Percentiles rank a stretch among this genome's conserved stretches.
phyloP scores from a whole-genome alignment of 1,140 invertebrate genomes.

The Musca domestica region DNA sequence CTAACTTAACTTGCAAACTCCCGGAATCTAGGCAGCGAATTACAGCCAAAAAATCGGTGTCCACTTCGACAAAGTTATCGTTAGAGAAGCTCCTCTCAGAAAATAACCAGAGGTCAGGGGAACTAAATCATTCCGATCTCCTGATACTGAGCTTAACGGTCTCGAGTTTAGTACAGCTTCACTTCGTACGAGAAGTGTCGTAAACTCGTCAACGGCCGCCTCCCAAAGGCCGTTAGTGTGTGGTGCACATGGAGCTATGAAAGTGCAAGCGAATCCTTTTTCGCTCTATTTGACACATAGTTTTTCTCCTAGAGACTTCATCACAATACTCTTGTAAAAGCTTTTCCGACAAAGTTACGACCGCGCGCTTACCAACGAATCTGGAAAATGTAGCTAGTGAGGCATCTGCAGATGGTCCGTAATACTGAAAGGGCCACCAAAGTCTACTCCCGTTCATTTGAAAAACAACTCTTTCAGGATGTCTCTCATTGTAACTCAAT shows the following conservation, averaged over 20 bases:
- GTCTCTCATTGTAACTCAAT: neutral
- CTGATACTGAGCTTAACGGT: neutral
- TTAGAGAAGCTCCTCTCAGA: neutral
- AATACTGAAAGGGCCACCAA: conserved; percentile 24
- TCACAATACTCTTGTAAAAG: neutral
- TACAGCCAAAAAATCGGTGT: too few relatives aligned
- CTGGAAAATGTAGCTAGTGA: neutral
- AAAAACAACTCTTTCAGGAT: conserved; percentile 3
- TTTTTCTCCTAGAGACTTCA: neutral
- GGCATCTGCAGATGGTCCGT: neutral
- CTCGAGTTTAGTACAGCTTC: conserved; percentile 14
- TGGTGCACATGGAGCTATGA: neutral
- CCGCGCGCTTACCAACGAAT: conserved; percentile 27
- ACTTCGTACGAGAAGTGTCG: neutral
- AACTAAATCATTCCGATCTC: neutral
- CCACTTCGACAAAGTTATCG: too few relatives aligned
- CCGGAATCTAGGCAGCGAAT: too few relatives aligned
- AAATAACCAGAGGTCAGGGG: conserved; percentile 10
- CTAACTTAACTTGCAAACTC: too few relatives aligned
- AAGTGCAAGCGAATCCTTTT: neutral
- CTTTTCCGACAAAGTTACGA: conserved; percentile 40
- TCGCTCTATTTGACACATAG: neutral
- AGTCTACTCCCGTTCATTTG: conserved; percentile 28
- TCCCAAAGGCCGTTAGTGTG: conserved; percentile 6
- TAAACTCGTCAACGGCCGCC: conserved; percentile 8